phyloP scores from a whole-genome alignment of 2,888 invertebrate genomes.

The Pristionchus fissidentatus region DNA sequence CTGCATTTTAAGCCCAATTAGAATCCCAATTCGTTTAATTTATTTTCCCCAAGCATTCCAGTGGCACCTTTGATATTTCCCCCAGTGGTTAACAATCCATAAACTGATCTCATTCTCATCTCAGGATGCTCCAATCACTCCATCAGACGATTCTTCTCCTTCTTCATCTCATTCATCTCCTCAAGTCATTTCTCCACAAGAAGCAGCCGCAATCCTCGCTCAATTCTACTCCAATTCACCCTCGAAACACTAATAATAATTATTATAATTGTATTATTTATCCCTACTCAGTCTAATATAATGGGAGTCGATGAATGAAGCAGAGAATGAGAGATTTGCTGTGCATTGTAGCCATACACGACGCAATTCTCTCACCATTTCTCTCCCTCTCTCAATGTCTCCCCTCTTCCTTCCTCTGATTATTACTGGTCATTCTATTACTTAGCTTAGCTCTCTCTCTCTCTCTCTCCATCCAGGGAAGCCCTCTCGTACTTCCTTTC shows the following conservation, averaged over 20 bases:
- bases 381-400: background rate
- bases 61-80: no score
- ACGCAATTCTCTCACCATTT: slow-evolving; percentile 1
- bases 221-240: slow-evolving; percentile 43
- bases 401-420: slow-evolving; percentile 29
- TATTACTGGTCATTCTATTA: slow-evolving; percentile 41
- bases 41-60: no score
- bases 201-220: slow-evolving; percentile 45
- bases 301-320: slow-evolving; percentile 15
- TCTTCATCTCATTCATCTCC: slow-evolving; percentile 3
- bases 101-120: background rate
- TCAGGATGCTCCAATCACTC: background rate
- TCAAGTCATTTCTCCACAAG: slow-evolving; percentile 46
- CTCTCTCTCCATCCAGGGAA: background rate
- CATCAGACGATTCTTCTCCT: background rate
- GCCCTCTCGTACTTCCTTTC: background rate
- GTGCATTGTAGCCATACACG: background rate
- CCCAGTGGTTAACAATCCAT: no score
- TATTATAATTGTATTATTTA: slow-evolving; percentile 32
- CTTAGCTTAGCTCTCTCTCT: slow-evolving; percentile 4
- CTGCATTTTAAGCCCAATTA: no score
- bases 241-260: slow-evolving; percentile 32
- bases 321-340: slow-evolving; percentile 15
- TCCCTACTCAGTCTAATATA: background rate
- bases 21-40: no score